Percentiles rank a stretch among this genome's conserved stretches.
Evolutionary conservation across 2,113 vertebrate genomes (phyloP).

Genomic region (Lethenteron camtschaticum): DNA sequence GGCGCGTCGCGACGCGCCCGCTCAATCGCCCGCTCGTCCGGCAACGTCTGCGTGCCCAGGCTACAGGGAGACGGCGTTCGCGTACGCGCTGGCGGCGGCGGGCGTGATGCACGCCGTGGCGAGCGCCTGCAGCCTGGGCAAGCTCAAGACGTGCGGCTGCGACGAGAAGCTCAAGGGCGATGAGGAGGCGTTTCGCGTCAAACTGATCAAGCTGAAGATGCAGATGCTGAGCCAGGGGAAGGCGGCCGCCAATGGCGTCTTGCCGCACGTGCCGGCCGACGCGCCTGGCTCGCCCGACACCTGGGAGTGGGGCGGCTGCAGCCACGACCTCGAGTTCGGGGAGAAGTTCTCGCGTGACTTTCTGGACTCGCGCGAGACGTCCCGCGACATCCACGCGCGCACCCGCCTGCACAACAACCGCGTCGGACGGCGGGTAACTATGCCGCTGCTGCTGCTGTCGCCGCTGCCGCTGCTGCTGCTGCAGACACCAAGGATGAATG

Average conservation of each 20-base stretch:
- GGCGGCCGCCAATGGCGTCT: conserved; percentile 80
- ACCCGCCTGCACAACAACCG: conserved; percentile 96
- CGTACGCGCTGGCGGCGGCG: conserved; percentile 68
- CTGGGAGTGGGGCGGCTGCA: conserved; percentile 98
- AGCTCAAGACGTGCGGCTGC: conserved; percentile 68
- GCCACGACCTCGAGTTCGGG: conserved; percentile 81
- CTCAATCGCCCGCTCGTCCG: not conserved
- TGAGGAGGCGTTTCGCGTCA: conserved; percentile 70
- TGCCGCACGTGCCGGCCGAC: conserved; percentile 58
- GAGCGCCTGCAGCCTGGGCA: conserved; percentile 81
- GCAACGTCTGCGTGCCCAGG: conserved; percentile 22
- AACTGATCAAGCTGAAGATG: conserved; percentile 68
- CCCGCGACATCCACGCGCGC: conserved; percentile 79
- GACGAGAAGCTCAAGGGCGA: conserved; percentile 68
- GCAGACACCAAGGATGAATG: too few species aligned
- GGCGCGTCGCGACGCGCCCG: not conserved
- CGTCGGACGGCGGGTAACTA: conserved; percentile 83
- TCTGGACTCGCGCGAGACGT: conserved; percentile 77
- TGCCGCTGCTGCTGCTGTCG: not conserved
- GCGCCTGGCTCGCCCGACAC: conserved; percentile 63
- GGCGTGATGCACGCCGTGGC: conserved; percentile 81
- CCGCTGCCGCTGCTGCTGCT: too few species aligned
- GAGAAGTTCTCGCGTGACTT: conserved; percentile 94
- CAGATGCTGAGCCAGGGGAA: conserved; percentile 84
- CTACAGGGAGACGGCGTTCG: conserved; percentile 83